These are phyloP conservation scores for Labeo calbasu DNA, from an alignment of 2,797 vertebrate genomes.

Conservation along the genomic window DNA sequence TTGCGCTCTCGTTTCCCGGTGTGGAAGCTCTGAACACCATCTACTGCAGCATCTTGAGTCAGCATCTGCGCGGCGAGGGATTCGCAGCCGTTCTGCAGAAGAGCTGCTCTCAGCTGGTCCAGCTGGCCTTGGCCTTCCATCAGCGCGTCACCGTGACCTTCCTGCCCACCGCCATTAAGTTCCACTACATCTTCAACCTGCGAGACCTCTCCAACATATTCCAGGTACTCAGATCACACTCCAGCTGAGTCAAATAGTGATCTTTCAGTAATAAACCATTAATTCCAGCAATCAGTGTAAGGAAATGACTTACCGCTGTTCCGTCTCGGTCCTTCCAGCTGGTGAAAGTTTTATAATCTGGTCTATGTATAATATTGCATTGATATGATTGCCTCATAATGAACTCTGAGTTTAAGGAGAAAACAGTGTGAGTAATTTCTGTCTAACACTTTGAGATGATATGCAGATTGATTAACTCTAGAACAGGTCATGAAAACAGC, in stretches of 20 bases:
- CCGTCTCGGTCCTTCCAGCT: slow-evolving; percentile 21
- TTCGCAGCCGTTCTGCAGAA: slow-evolving; percentile 81
- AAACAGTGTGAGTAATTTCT: slow-evolving; percentile 74
- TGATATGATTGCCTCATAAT: slow-evolving; percentile 26
- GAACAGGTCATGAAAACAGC: slow-evolving; percentile 57
- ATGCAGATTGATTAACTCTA: slow-evolving; percentile 25
- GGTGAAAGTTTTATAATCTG: slow-evolving; percentile 29
- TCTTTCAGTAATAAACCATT: not conserved
- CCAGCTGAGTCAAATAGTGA: slow-evolving; percentile 39
- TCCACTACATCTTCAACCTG: slow-evolving; percentile 96
- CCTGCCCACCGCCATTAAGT: slow-evolving; percentile 92
- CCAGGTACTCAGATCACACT: slow-evolving; percentile 77
- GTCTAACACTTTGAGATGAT: slow-evolving; percentile 53
- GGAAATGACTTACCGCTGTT: not conserved
- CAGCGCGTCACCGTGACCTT: slow-evolving; percentile 83
- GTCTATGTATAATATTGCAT: slow-evolving; percentile 13
- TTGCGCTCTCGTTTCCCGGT: slow-evolving; percentile 88
- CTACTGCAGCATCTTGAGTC: slow-evolving; percentile 88
- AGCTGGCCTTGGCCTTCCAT: slow-evolving; percentile 85
- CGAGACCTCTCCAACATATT: slow-evolving; percentile 95
- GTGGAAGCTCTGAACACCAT: slow-evolving; percentile 88
- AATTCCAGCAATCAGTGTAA: not conserved
- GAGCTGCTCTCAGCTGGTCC: slow-evolving; percentile 78
- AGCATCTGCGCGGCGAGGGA: slow-evolving; percentile 80
- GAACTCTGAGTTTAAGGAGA: slow-evolving; percentile 52